Conservation (phyloP, 2,113 vertebrate species). For the Octodon degus region DNA sequence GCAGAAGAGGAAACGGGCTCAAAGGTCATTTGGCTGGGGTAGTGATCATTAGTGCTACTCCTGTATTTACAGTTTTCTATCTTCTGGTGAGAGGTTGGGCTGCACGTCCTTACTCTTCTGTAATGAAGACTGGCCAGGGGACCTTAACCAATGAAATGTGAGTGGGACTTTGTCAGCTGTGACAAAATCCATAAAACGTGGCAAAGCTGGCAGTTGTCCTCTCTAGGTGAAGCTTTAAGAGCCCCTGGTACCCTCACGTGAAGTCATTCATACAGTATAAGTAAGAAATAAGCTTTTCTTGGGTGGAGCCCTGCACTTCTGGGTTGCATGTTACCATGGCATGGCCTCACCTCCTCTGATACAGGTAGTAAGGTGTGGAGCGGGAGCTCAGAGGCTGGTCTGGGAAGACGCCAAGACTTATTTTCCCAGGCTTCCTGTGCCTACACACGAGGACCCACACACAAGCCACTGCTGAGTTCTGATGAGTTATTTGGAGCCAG, state of each 20-base stretch:
- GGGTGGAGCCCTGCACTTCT: background rate
- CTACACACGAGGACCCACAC: background rate
- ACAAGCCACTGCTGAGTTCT: background rate
- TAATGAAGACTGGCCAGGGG: background rate
- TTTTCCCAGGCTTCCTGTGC: background rate
- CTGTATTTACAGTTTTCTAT: background rate
- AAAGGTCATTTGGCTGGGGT: constrained; percentile 38
- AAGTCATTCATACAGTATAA: no score
- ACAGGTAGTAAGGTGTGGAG: background rate
- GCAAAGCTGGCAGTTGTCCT: fast-evolving
- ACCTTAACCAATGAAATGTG: background rate
- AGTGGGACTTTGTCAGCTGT: background rate
- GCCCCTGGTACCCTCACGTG: background rate
- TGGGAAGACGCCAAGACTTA: background rate
- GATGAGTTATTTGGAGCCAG: background rate
- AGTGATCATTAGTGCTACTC: background rate
- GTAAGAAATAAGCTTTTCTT: background rate
- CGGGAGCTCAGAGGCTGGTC: background rate
- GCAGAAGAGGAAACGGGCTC: constrained; percentile 61
- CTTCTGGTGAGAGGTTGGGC: background rate
- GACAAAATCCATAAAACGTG: background rate
- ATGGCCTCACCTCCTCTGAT: background rate
- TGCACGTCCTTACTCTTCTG: background rate
- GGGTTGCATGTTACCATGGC: background rate
- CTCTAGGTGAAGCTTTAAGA: background rate